phyloP scores from a whole-genome alignment of 2,888 invertebrate genomes.

The Drosophila kanekoi region DNA sequence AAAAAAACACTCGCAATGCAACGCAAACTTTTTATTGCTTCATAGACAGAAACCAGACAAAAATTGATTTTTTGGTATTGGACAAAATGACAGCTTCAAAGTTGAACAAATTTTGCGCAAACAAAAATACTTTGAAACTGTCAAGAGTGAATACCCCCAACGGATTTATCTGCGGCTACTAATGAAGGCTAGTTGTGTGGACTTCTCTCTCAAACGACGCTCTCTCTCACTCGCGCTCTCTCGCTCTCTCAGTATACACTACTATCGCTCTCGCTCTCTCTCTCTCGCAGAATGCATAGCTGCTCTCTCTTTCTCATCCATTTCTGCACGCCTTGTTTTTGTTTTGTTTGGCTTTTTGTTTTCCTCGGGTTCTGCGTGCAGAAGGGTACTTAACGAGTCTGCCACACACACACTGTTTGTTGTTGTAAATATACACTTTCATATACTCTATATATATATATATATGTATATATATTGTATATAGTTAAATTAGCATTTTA shows the following conservation, averaged over 20 bases:
- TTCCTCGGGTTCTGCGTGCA: slow-evolving; percentile 4
- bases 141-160: slow-evolving; percentile 46
- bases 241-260: neutral
- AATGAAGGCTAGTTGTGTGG: slow-evolving; percentile 50
- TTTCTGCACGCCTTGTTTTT: slow-evolving; percentile 13
- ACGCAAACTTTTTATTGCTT: slow-evolving; percentile 5
- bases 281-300: slow-evolving; percentile 2
- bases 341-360: slow-evolving; percentile 1
- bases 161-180: slow-evolving; percentile 42
- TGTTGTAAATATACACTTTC: slow-evolving; percentile 72
- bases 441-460: slow-evolving; percentile 59
- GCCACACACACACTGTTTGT: slow-evolving; percentile 41
- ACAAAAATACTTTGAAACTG: slow-evolving; percentile 39
- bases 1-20: slow-evolving; percentile 14
- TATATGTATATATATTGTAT: slow-evolving; percentile 58
- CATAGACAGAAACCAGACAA: slow-evolving; percentile 33
- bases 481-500: slow-evolving; percentile 70
- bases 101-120: slow-evolving; percentile 30
- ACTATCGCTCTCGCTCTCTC: slow-evolving; percentile 1
- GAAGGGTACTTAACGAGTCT: slow-evolving; percentile 6
- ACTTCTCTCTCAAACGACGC: slow-evolving; percentile 1
- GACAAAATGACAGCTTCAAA: slow-evolving; percentile 35
- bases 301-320: slow-evolving; percentile 19
- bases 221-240: slow-evolving; percentile 3
- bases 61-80: slow-evolving; percentile 37